Percentiles rank a stretch among this genome's conserved stretches.
phyloP scores from a whole-genome alignment of 2,113 vertebrate species.

The Tupaia tana region DNA sequence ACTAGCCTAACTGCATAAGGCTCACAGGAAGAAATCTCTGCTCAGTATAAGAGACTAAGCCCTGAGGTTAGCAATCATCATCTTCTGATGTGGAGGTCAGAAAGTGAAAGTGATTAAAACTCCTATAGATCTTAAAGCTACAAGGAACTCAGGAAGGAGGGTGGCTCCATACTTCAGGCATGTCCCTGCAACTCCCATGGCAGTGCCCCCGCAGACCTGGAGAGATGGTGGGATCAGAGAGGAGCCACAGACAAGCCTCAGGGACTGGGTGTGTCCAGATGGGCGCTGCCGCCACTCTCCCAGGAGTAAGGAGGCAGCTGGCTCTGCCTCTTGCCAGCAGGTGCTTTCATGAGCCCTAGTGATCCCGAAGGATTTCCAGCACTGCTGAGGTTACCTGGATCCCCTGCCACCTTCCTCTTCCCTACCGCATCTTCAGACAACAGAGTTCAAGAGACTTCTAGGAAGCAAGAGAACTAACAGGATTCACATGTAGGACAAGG shows the following conservation, averaged over 20 bases:
- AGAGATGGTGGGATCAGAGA: slow-evolving; percentile 62
- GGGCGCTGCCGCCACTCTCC: slow-evolving; percentile 83
- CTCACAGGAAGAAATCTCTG: background rate
- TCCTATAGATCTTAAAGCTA: background rate
- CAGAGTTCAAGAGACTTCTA: background rate
- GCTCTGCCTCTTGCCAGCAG: background rate
- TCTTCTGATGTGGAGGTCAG: background rate
- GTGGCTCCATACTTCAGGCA: background rate
- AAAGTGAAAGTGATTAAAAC: background rate
- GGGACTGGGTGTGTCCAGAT: slow-evolving; percentile 71
- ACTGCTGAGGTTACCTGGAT: background rate
- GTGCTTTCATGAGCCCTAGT: background rate
- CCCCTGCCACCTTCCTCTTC: background rate
- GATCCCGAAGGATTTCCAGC: background rate
- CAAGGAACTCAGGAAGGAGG: background rate
- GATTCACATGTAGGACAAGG: background rate
- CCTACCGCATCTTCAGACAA: background rate
- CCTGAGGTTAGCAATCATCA: background rate
- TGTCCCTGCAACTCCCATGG: background rate
- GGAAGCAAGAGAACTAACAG: background rate
- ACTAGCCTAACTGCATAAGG: background rate
- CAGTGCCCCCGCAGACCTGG: background rate
- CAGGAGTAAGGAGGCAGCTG: background rate
- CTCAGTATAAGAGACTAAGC: background rate
- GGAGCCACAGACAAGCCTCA: slow-evolving; percentile 62